These are phyloP conservation scores for Ophion ventricosus DNA, from an alignment of 2,888 invertebrate species.

Conservation along the genomic window DNA sequence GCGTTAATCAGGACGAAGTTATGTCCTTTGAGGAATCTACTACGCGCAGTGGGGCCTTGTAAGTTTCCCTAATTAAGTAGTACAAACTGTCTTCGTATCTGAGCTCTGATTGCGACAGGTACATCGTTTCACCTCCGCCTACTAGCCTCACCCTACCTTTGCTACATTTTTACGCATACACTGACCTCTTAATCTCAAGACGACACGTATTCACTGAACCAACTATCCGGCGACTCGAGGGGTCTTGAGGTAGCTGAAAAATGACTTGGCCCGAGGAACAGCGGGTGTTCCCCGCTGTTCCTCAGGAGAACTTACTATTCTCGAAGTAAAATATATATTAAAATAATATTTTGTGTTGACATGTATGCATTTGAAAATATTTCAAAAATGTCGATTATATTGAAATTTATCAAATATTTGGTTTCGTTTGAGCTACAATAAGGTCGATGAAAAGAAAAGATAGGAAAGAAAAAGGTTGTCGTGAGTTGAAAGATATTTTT, in stretches of 20 bases:
- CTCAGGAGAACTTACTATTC: no score
- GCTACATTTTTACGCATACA: not conserved
- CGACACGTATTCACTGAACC: not conserved
- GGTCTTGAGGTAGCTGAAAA: not conserved
- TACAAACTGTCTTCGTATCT: slow-evolving; percentile 19
- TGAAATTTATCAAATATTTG: not conserved
- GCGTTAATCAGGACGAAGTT: not conserved
- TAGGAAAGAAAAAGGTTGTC: not conserved
- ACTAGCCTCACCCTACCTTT: not conserved
- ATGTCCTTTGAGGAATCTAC: slow-evolving; percentile 11
- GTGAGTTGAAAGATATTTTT: slow-evolving; percentile 18
- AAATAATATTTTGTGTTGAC: not conserved
- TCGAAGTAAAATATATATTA: not conserved
- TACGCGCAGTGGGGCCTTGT: no score
- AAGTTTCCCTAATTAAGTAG: slow-evolving; percentile 49
- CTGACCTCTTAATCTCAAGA: not conserved
- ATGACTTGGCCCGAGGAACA: not conserved
- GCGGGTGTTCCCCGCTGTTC: no score
- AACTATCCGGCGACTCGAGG: not conserved
- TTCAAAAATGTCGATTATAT: not conserved
- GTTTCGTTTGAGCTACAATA: not conserved
- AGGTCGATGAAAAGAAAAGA: not conserved
- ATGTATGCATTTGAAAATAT: not conserved
- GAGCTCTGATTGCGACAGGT: not conserved
- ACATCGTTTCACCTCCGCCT: not conserved